A percentile compares a stretch with the other conserved stretches of the same genome.
Evolutionary conservation across 2,797 vertebrate genomes (phyloP).

Genomic region (Intellagama lesueurii): DNA sequence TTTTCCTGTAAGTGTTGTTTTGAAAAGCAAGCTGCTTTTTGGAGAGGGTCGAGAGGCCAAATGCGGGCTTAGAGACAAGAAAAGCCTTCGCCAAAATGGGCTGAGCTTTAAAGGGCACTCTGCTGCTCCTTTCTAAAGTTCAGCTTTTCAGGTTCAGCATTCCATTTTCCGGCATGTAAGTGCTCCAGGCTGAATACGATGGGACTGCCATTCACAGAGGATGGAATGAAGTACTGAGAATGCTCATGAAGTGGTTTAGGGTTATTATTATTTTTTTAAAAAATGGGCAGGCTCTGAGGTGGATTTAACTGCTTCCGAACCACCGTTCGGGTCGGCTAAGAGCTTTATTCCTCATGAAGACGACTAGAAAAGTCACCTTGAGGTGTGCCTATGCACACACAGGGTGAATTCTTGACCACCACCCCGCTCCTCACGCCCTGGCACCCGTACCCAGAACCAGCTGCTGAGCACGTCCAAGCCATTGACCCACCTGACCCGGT

Average conservation of each 20-base stretch:
- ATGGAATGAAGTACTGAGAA: background rate
- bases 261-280: background rate
- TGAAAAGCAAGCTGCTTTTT: background rate
- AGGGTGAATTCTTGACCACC: background rate
- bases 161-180: background rate
- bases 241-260: background rate
- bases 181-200: background rate
- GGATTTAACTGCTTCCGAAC: background rate
- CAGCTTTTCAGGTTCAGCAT: background rate
- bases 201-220: background rate
- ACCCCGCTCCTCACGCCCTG: background rate
- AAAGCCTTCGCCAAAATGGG: fast-evolving
- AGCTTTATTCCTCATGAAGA: background rate
- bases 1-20: fast-evolving
- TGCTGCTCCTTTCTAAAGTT: background rate
- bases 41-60: fast-evolving
- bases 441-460: background rate
- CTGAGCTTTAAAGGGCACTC: background rate
- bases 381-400: no score
- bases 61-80: fast-evolving
- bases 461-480: background rate
- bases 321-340: background rate
- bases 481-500: background rate
- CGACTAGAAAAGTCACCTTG: background rate
- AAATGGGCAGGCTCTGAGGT: background rate